Conservation (phyloP, 1,140 invertebrate species). For the Drosophila persimilis region DNA sequence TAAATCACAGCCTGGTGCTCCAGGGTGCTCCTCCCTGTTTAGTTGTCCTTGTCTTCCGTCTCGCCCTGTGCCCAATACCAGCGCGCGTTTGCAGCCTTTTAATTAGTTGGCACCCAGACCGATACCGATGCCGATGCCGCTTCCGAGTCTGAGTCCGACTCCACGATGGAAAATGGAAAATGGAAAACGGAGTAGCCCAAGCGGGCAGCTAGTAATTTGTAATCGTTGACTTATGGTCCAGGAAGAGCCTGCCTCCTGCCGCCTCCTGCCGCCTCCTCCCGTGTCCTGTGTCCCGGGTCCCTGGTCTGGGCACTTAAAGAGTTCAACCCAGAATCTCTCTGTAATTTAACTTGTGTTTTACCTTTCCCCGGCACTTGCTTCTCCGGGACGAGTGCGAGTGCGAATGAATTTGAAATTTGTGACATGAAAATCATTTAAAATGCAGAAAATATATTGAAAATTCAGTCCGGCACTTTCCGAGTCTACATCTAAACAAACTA, state of each 20-base stretch:
- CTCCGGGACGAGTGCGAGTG: conserved; percentile 10
- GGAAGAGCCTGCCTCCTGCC: conserved; percentile 6
- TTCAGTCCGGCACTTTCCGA: conserved; percentile 46
- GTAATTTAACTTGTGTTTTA: conserved; percentile 3
- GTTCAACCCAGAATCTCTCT: neutral
- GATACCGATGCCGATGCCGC: neutral
- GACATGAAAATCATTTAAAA: conserved; percentile 61
- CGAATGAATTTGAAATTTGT: conserved; percentile 39
- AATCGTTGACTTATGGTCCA: conserved; percentile 42
- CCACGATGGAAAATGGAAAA: neutral
- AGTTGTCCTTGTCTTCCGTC: conserved; percentile 22
- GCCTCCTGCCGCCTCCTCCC: neutral
- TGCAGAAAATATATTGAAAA: conserved; percentile 59
- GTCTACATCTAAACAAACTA: conserved; percentile 51
- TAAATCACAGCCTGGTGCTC: conserved; percentile 70
- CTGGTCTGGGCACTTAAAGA: conserved; percentile 2
- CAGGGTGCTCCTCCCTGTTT: conserved; percentile 1
- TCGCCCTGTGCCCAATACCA: conserved; percentile 56
- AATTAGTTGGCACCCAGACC: conserved; percentile 63
- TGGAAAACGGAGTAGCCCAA: conserved; percentile 24
- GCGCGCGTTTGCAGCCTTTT: conserved; percentile 67
- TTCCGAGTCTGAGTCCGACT: neutral
- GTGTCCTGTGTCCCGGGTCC: neutral
- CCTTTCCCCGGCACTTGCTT: no score
- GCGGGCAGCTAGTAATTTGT: conserved; percentile 44